phyloP scores from a whole-genome alignment of 1,140 invertebrate species.

The Colletes gigas region DNA sequence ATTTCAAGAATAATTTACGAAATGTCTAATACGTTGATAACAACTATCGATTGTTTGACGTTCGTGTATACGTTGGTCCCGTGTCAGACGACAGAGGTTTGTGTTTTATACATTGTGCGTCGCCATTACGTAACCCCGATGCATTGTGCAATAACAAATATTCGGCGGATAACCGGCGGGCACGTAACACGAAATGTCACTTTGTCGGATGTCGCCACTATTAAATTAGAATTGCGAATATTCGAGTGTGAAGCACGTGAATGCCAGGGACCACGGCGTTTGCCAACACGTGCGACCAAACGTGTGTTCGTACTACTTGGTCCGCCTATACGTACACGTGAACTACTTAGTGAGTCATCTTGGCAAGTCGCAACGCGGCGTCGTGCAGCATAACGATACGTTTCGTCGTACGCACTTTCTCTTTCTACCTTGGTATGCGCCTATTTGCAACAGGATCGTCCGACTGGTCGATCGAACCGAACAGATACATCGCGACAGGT shows the following conservation, averaged over 20 bases:
- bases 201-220: constrained; percentile 19
- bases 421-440: neutral
- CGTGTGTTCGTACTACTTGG: constrained; percentile 31
- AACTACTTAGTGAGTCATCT: constrained; percentile 48
- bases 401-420: constrained; percentile 7
- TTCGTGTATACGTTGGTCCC: neutral
- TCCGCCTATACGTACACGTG: constrained; percentile 17
- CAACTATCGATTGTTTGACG: neutral
- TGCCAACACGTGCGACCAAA: constrained; percentile 60
- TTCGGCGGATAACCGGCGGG: neutral
- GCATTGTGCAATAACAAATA: constrained; percentile 18
- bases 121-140: constrained; percentile 8
- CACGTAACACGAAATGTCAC: constrained; percentile 14
- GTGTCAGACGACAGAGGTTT: neutral
- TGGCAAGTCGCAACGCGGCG: constrained; percentile 29
- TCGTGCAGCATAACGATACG: neutral
- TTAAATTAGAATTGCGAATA: constrained; percentile 41
- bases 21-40: no score
- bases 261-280: neutral
- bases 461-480: neutral
- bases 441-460: neutral
- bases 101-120: neutral
- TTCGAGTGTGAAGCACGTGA: constrained; percentile 51
- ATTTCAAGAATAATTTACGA: no score
- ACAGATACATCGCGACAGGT: neutral